phyloP scores from a whole-genome alignment of 2,113 vertebrate species.

The Pardalotus punctatus region DNA sequence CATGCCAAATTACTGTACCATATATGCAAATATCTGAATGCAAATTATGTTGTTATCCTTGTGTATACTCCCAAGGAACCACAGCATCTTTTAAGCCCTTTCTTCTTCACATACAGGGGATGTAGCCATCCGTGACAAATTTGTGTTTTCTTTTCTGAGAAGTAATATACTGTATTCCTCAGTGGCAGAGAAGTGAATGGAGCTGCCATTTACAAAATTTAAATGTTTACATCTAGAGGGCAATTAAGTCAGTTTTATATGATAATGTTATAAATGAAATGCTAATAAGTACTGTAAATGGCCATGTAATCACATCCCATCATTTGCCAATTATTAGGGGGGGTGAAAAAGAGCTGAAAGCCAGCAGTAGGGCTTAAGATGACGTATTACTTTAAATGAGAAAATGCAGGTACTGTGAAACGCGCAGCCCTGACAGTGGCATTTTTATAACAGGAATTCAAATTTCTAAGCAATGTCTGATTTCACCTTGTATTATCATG shows the following conservation, averaged over 20 bases:
- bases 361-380: background rate
- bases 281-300: slow-evolving; percentile 67
- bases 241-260: slow-evolving; percentile 64
- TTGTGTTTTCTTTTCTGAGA: slow-evolving; percentile 49
- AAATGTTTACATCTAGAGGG: slow-evolving; percentile 67
- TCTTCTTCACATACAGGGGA: slow-evolving; percentile 23
- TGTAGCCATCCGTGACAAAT: slow-evolving; percentile 35
- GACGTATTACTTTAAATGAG: background rate
- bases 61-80: slow-evolving; percentile 36
- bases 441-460: slow-evolving; percentile 9
- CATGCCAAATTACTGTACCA: slow-evolving; percentile 28
- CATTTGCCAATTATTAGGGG: slow-evolving; percentile 29
- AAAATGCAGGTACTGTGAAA: slow-evolving; percentile 18
- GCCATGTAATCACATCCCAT: slow-evolving; percentile 48
- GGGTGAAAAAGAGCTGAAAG: background rate
- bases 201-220: slow-evolving; percentile 51
- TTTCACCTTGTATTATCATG: slow-evolving; percentile 17
- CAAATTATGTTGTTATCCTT: slow-evolving; percentile 60
- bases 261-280: slow-evolving; percentile 72
- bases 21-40: slow-evolving; percentile 50
- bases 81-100: slow-evolving; percentile 29
- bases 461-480: slow-evolving; percentile 12
- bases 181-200: slow-evolving; percentile 31
- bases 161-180: slow-evolving; percentile 48
- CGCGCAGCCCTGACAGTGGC: background rate